Evolutionary conservation across 30 jellyfish, hydroid and myxozoan genomes (phyloP), one percentile per base, ranked within the genome.

Genomic region (Nemopilema nomurai): DNA sequence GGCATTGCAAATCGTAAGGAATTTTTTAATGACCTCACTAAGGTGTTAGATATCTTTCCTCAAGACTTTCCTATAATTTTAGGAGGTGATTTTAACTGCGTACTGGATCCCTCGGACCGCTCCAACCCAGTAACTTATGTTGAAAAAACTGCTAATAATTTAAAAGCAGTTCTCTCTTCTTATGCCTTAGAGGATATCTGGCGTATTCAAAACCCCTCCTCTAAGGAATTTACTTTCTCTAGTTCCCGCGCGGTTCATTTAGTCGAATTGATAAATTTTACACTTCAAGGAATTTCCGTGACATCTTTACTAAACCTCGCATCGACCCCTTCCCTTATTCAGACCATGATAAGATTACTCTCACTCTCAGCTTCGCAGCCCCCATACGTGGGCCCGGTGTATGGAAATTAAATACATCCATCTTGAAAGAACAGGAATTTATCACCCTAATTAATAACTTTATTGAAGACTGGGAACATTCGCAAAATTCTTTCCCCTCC

Each of bases 41-140:
- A 33, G 20, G 70, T 28, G 26, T 21, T 32, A 21, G 70, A 74
- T 1, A 74, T 28, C 16, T 30, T 28, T 28, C 28, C 83, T 22
- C 62, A 31, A n/a, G 63, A 19, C 1, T 31, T 8, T 49, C 51
- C 63, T 74, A 28, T 32, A 17, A 74, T 74, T 19, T 28, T 74
- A 32, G 83, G 83, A 41, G 83, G 83, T 8, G 70, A 74, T 49
- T 30, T 74, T 49, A 74, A 74, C 70, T 74, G 83, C 31, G 83
- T 74, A 21, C 16, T 74, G 16, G 49, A 74, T 22, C 24, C 24
- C 64, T 31, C 16, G 27, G 80, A 32, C 9, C 57, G 80, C 24
- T 23, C 62, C 26, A 70, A 70, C 28, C 18, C 57, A 8, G 52
- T 70, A 17, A 4, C 19, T 31, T 70, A 70, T 32, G 16, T 32